Base-by-base conservation (phyloP, 53 echinoderm and acorn worm species). In the Luidia sarsii region DNA sequence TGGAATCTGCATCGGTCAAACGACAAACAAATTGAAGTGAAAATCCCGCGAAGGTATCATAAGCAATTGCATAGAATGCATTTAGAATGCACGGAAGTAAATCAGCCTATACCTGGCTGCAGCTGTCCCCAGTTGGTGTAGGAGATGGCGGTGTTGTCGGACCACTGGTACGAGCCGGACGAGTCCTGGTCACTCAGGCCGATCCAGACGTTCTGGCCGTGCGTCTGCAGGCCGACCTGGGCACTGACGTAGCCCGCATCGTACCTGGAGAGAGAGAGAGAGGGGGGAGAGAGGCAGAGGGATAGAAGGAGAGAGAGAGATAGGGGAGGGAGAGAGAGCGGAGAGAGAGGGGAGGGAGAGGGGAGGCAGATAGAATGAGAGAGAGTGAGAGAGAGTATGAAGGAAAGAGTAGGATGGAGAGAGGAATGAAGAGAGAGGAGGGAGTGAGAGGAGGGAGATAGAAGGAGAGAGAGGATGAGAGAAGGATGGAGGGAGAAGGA, bases 51-150 rank as follows among this genome's bases (percentile, higher is more conserved):
- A n/a, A n/a, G n/a, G n/a, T n/a, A n/a, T n/a, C n/a, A n/a, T n/a
- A n/a, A n/a, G n/a, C n/a, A n/a, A n/a, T n/a, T n/a, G n/a, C n/a
- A n/a, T n/a, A n/a, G n/a, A n/a, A n/a, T n/a, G n/a, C n/a, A n/a
- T n/a, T n/a, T n/a, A n/a, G n/a, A n/a, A n/a, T n/a, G n/a, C n/a
- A n/a, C n/a, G n/a, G n/a, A n/a, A n/a, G n/a, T n/a, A n/a, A n/a
- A 38, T 33, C 41, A 21, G 30, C 71, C 46, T 34, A n/a, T n/a
- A 84, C 85, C 72, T 51, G 85, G 85, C 33, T 84, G 71, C 2
- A 33, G 28, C 23, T 72, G 53, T 30, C 73, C 85, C 85, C 85
- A 84, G 63, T 84, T 84, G 28, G 85, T 73, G 33, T 64, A 73
- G 14, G 72, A 33, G 7, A 84, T 50, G 1, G 74, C 39, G 15